Conservation (phyloP, 2,113 vertebrate genomes). For the Mugil cephalus region DNA sequence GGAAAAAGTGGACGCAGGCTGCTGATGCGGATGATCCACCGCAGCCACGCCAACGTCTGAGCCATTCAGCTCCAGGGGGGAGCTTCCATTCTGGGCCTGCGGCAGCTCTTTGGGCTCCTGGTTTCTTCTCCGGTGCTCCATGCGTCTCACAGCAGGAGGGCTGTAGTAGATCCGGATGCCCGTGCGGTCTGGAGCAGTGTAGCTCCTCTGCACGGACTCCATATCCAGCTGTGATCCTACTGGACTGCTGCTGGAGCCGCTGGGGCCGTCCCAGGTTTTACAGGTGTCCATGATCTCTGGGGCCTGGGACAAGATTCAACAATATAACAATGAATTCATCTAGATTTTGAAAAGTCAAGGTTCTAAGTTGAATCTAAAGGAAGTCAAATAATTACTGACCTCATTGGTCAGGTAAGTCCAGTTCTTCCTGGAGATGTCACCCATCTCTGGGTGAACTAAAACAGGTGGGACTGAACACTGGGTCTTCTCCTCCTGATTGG, state of each 20-base stretch:
- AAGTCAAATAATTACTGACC: conserved; percentile 45
- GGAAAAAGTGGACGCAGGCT: conserved; percentile 54
- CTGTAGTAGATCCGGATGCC: conserved; percentile 98
- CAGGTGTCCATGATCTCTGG: conserved; percentile 77
- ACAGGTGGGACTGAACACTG: conserved; percentile 67
- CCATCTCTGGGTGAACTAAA: conserved; percentile 71
- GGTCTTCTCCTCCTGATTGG: conserved; percentile 68
- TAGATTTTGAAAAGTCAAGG: too few relatives aligned
- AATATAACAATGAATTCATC: neutral
- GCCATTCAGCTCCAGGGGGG: conserved; percentile 7
- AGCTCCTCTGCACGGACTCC: conserved; percentile 92
- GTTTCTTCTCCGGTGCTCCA: conserved; percentile 75
- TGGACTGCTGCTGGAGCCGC: conserved; percentile 74
- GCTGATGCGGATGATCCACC: conserved; percentile 16
- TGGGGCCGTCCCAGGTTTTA: conserved; percentile 90
- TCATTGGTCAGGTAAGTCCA: conserved; percentile 87
- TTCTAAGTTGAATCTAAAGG: too few relatives aligned
- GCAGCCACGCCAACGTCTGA: neutral
- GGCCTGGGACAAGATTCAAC: conserved; percentile 32
- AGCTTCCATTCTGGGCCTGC: conserved; percentile 43
- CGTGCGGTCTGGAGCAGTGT: conserved; percentile 94
- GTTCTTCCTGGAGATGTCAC: conserved; percentile 83
- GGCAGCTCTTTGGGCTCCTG: conserved; percentile 38
- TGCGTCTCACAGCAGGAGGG: conserved; percentile 90
- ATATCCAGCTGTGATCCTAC: conserved; percentile 80